Evolutionary conservation across 2,113 vertebrate genomes (phyloP).

Genomic region (Hemichromis elongatus): DNA sequence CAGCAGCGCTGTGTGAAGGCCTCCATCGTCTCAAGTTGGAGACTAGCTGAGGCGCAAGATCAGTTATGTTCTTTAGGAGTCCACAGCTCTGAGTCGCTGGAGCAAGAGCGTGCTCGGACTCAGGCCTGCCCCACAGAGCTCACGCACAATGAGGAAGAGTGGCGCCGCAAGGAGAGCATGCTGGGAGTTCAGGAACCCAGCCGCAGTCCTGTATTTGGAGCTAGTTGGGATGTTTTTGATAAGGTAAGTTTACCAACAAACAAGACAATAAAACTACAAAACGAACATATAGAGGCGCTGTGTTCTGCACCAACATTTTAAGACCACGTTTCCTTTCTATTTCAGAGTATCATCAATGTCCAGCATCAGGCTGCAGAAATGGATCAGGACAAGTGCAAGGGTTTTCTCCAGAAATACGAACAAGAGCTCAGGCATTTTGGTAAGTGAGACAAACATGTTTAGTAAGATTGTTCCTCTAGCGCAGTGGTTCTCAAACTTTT

Average conservation of each 20-base stretch:
- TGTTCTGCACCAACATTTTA: neutral
- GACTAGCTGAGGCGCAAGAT: slow-evolving; percentile 93
- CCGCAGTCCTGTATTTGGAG: slow-evolving; percentile 77
- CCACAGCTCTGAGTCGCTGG: slow-evolving; percentile 88
- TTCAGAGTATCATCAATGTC: slow-evolving; percentile 91
- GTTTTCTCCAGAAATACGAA: slow-evolving; percentile 87
- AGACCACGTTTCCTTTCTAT: neutral
- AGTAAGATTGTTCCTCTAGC: neutral
- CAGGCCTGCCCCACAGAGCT: slow-evolving; percentile 80
- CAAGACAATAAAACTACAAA: neutral
- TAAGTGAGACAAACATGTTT: slow-evolving; percentile 63
- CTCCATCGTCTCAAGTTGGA: slow-evolving; percentile 89
- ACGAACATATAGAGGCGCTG: accelerated
- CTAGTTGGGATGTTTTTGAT: slow-evolving; percentile 92
- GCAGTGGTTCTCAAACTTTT: too few relatives aligned
- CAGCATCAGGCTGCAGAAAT: slow-evolving; percentile 76
- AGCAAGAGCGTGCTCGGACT: slow-evolving; percentile 88
- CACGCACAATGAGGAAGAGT: slow-evolving; percentile 85
- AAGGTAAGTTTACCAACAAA: slow-evolving; percentile 67
- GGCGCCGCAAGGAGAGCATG: slow-evolving; percentile 91
- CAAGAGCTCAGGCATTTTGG: slow-evolving; percentile 92
- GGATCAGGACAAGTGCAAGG: slow-evolving; percentile 81
- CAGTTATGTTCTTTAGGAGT: slow-evolving; percentile 87
- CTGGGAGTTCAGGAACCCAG: slow-evolving; percentile 76
- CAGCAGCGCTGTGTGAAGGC: slow-evolving; percentile 87